phyloP scores from a whole-genome alignment of 2,797 vertebrate species.

The Heterohyrax brucei region DNA sequence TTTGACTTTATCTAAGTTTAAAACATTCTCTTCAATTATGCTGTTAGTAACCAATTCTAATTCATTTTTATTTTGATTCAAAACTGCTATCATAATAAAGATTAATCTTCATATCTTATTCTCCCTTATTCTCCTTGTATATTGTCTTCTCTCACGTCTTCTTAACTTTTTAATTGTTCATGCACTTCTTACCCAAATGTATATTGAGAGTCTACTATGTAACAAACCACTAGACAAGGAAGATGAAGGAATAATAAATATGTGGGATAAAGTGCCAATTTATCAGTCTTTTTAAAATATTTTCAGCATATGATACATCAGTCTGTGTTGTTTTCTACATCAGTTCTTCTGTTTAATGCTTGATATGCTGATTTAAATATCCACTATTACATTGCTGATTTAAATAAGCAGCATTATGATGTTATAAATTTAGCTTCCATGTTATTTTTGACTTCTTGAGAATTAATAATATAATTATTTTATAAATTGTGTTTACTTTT shows the following conservation, averaged over 20 bases:
- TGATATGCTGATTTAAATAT: conserved; percentile 34
- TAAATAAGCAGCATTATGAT: background rate
- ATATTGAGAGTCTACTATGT: background rate
- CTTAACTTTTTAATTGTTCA: conserved; percentile 52
- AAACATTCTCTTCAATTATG: conserved; percentile 42
- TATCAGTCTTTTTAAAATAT: background rate
- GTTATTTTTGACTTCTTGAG: conserved; percentile 39
- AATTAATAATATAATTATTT: conserved; percentile 1
- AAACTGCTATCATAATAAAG: background rate
- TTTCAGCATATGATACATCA: background rate
- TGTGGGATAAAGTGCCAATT: background rate
- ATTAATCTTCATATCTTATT: background rate
- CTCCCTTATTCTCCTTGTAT: background rate
- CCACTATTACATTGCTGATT: background rate
- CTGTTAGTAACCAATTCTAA: conserved; percentile 42
- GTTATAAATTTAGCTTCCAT: background rate
- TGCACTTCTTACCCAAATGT: background rate
- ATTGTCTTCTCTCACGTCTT: conserved; percentile 17
- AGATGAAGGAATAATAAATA: background rate
- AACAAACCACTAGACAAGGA: background rate
- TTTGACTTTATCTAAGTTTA: conserved; percentile 46
- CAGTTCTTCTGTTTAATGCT: background rate
- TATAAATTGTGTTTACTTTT: conserved; percentile 8
- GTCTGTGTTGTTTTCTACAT: background rate
- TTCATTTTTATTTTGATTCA: conserved; percentile 44